phyloP scores from a whole-genome alignment of 2,797 vertebrate species.

The Sparus aurata region DNA sequence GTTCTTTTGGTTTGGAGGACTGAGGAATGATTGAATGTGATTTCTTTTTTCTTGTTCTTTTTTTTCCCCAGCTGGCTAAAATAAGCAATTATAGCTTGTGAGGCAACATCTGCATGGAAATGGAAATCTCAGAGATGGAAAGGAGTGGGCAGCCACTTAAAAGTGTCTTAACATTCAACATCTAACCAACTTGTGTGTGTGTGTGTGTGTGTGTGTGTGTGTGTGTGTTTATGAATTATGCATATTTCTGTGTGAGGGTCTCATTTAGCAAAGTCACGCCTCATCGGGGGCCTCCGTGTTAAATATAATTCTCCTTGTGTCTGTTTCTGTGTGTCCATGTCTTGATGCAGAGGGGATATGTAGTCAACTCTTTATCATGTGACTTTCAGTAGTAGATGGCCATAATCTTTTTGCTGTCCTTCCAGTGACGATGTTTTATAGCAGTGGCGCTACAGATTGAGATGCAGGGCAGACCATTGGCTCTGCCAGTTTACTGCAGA shows the following conservation, averaged over 20 bases:
- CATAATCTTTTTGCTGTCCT: slow-evolving; percentile 18
- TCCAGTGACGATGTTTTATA: slow-evolving; percentile 29
- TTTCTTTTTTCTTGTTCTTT: background rate
- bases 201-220: slow-evolving; percentile 7
- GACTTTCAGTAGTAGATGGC: background rate
- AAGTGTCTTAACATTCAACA: slow-evolving; percentile 5
- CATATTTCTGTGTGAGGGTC: slow-evolving; percentile 41
- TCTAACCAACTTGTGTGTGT: background rate
- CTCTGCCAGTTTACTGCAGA: slow-evolving; percentile 26
- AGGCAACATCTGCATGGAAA: background rate
- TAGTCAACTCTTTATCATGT: background rate
- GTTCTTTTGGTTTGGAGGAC: too few species aligned
- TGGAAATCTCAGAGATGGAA: slow-evolving; percentile 15
- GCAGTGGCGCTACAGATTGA: slow-evolving; percentile 20
- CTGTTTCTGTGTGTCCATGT: background rate
- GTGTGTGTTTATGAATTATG: slow-evolving; percentile 37
- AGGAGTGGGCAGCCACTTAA: background rate
- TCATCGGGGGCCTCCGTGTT: slow-evolving; percentile 17
- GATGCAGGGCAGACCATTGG: slow-evolving; percentile 37
- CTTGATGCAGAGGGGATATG: background rate
- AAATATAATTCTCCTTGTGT: slow-evolving; percentile 11
- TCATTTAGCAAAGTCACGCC: slow-evolving; percentile 34
- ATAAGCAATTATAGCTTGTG: slow-evolving; percentile 12
- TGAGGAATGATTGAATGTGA: background rate
- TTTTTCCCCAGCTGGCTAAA: background rate